Evolutionary conservation across 2,113 vertebrate species (phyloP).

Genomic region (Pitta sordida): DNA sequence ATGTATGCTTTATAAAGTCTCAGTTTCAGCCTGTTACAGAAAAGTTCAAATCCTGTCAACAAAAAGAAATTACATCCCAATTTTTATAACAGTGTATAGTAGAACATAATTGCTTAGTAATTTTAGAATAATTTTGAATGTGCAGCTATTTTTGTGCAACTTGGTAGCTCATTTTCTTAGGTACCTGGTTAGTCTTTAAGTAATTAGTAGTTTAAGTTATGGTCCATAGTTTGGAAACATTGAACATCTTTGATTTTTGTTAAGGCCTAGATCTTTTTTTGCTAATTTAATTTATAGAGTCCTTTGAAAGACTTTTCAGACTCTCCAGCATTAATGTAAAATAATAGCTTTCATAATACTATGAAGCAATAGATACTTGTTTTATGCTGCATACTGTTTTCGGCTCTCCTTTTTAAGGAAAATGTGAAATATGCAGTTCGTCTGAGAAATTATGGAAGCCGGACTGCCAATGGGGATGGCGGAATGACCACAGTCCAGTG

Average conservation of each 20-base stretch:
- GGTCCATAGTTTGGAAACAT: rapidly evolving
- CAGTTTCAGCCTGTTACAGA: not conserved
- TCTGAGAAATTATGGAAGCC: constrained; percentile 94
- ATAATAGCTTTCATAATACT: not conserved
- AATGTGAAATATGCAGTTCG: constrained; percentile 96
- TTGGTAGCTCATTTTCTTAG: not conserved
- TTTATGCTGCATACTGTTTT: not conserved
- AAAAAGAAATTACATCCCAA: not conserved
- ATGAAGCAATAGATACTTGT: not conserved
- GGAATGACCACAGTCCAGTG: constrained; percentile 98
- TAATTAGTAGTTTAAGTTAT: not conserved
- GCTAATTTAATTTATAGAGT: not conserved
- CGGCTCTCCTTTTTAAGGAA: constrained; percentile 76
- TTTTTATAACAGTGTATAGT: not conserved
- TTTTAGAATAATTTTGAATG: not conserved
- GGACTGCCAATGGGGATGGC: constrained; percentile 97
- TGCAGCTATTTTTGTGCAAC: not conserved
- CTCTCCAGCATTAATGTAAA: not conserved
- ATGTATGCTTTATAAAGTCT: not conserved
- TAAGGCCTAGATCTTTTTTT: not conserved
- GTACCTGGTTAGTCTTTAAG: not conserved
- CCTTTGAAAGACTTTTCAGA: not conserved
- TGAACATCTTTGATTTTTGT: not conserved
- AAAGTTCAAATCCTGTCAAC: not conserved
- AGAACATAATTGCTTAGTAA: not conserved